Evolutionary conservation across 1,140 invertebrate genomes (phyloP).

Genomic region (Pachyrhynchus sulphureomaculatus): DNA sequence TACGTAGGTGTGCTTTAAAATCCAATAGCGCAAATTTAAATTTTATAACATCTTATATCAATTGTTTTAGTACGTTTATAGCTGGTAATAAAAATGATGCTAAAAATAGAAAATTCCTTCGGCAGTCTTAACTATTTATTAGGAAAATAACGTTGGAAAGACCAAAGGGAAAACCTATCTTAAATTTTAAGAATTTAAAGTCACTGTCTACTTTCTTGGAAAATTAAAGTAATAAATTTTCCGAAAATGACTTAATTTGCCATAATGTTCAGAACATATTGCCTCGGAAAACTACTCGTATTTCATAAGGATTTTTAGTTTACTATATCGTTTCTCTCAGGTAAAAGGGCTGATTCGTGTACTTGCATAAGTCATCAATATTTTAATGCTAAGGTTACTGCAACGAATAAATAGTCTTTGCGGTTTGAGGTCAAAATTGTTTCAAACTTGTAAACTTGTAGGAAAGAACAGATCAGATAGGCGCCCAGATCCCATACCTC

Average conservation of each 20-base stretch:
- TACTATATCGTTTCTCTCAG: constrained; percentile 10
- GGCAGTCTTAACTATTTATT: constrained; percentile 3
- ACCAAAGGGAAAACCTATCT: constrained; percentile 1
- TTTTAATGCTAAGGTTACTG: too few species aligned
- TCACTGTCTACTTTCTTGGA: constrained; percentile 6
- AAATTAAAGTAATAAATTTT: constrained; percentile 24
- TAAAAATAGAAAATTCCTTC: background rate
- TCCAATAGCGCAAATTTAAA: too few species aligned
- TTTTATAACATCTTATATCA: too few species aligned
- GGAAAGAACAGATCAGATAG: too few species aligned
- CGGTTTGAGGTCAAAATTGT: too few species aligned
- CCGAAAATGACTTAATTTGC: constrained; percentile 24
- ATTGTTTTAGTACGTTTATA: too few species aligned
- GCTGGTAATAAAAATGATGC: background rate
- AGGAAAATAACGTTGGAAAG: background rate
- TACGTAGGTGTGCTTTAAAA: too few species aligned
- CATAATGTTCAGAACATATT: constrained; percentile 18
- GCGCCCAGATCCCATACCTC: too few species aligned
- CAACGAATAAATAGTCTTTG: background rate
- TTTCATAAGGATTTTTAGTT: constrained; percentile 14
- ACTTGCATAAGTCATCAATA: too few species aligned
- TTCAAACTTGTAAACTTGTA: too few species aligned
- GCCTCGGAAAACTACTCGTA: background rate
- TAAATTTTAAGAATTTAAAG: constrained; percentile 18
- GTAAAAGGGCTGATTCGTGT: background rate